These are phyloP conservation scores for Atta colombica DNA, from an alignment of 1,140 invertebrate genomes.

Conservation along the genomic window DNA sequence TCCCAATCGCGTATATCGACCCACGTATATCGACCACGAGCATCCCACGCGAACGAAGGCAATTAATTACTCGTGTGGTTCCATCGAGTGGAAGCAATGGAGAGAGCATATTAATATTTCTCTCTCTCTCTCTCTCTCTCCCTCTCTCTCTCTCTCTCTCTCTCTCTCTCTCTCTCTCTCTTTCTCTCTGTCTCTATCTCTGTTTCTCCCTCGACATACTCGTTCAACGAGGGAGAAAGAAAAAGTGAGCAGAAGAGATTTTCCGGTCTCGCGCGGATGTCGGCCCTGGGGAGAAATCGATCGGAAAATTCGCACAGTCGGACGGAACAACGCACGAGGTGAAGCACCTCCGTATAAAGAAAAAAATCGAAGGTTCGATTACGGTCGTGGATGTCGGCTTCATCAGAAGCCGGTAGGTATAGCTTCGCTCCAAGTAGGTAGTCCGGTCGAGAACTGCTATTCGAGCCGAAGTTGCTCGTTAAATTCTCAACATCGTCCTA, in stretches of 20 bases:
- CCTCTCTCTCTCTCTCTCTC: too few species aligned
- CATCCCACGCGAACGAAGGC: background rate
- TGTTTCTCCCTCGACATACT: background rate
- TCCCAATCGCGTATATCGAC: background rate
- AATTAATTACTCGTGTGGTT: slow-evolving; percentile 41
- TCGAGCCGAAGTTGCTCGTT: slow-evolving; percentile 30
- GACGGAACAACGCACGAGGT: background rate
- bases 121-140: background rate
- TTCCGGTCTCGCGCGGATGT: slow-evolving; percentile 32
- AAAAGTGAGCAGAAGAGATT: background rate
- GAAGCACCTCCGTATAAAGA: slow-evolving; percentile 20
- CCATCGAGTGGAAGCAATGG: slow-evolving; percentile 51
- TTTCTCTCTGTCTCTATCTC: background rate
- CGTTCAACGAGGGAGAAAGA: slow-evolving; percentile 23
- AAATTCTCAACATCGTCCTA: slow-evolving; percentile 48
- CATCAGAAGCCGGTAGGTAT: background rate
- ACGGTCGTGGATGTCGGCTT: background rate
- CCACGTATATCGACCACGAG: background rate
- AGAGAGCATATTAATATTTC: slow-evolving; percentile 37
- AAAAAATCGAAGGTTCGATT: slow-evolving; percentile 35
- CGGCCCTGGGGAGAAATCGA: slow-evolving; percentile 33
- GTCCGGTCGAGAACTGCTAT: background rate
- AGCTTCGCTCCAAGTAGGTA: background rate
- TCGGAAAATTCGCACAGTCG: slow-evolving; percentile 47
- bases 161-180: background rate